phyloP scores from a whole-genome alignment of 2,888 invertebrate genomes.

The Papilio protenor region DNA sequence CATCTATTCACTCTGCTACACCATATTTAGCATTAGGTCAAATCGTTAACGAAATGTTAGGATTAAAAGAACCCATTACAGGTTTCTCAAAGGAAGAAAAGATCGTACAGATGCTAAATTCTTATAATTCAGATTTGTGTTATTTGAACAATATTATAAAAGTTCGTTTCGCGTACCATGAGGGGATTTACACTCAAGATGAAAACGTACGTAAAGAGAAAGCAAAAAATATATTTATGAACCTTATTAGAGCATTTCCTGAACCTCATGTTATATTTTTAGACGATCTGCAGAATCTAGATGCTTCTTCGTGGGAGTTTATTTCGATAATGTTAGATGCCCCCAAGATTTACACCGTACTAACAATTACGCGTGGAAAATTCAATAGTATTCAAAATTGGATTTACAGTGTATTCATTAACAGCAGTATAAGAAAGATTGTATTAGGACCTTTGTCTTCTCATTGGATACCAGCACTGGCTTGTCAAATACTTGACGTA shows the following conservation, averaged over 20 bases:
- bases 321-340: conserved; percentile 66
- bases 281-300: conserved; percentile 81
- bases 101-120: conserved; percentile 63
- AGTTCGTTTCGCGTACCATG: conserved; percentile 80
- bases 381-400: conserved; percentile 69
- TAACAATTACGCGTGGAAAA: conserved; percentile 72
- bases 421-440: conserved; percentile 71
- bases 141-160: conserved; percentile 82
- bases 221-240: conserved; percentile 68
- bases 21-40: conserved; percentile 73
- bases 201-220: conserved; percentile 69
- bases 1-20: conserved; percentile 75
- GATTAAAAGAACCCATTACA: conserved; percentile 64
- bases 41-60: conserved; percentile 74
- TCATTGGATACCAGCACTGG: conserved; percentile 76
- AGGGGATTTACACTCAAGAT: conserved; percentile 66
- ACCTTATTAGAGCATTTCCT: conserved; percentile 64
- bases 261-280: conserved; percentile 71
- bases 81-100: conserved; percentile 77
- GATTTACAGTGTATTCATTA: conserved; percentile 74
- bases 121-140: conserved; percentile 76
- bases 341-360: conserved; percentile 66
- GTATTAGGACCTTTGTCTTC: conserved; percentile 70
- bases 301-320: conserved; percentile 75
- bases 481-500: conserved; percentile 86